Evolutionary conservation across 2,888 invertebrate species (phyloP).

Genomic region (Drosophila monieri): DNA sequence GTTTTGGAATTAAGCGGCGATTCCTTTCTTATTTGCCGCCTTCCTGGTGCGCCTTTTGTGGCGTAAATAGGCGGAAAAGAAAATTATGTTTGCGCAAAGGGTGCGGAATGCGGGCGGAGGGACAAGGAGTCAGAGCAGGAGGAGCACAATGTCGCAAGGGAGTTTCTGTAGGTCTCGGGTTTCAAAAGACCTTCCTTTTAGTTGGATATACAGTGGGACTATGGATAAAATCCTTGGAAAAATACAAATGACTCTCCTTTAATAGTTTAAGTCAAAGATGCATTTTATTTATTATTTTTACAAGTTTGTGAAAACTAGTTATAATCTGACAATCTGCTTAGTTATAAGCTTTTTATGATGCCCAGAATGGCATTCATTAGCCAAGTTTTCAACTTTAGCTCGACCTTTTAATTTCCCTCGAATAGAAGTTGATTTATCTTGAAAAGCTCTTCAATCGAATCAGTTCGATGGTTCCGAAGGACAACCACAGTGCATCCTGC

Average conservation of each 20-base stretch:
- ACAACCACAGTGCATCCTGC: conserved; percentile 26
- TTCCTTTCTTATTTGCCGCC: conserved; percentile 50
- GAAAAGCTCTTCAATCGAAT: conserved; percentile 4
- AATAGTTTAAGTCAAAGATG: not conserved
- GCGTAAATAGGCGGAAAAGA: conserved; percentile 77
- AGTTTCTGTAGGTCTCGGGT: conserved; percentile 33
- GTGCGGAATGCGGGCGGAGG: conserved; percentile 16
- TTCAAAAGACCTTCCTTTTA: conserved; percentile 8
- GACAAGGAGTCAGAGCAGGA: not conserved
- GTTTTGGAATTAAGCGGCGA: conserved; percentile 59
- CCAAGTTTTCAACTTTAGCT: not conserved
- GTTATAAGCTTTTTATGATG: too few species aligned
- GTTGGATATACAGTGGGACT: conserved; percentile 14
- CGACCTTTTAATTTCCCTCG: not conserved
- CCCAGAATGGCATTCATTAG: not conserved
- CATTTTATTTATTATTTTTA: not conserved
- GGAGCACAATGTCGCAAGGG: conserved; percentile 13
- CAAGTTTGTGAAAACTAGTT: not conserved
- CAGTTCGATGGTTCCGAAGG: conserved; percentile 3
- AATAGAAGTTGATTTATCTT: conserved; percentile 2
- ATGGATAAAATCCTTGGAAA: not conserved
- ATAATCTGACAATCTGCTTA: not conserved
- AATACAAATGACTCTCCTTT: not conserved
- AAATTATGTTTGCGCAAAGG: conserved; percentile 76
- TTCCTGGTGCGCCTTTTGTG: conserved; percentile 59